A percentile compares a stretch with the other conserved stretches of the same genome.
These are phyloP conservation scores for Electrona antarctica DNA, from an alignment of 2,113 vertebrate species.

Conservation along the genomic window DNA sequence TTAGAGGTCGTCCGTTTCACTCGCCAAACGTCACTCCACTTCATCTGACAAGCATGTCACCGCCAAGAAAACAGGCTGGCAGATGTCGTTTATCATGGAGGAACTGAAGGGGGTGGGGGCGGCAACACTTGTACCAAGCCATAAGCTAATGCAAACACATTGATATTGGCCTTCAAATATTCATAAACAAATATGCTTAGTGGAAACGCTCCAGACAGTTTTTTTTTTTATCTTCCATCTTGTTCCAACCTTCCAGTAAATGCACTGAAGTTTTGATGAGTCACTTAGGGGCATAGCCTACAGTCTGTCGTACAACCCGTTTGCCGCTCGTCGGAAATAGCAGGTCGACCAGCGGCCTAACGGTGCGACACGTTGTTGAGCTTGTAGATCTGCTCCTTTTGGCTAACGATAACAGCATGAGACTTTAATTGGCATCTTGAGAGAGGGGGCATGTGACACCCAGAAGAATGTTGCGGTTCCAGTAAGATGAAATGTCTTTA, in stretches of 20 bases:
- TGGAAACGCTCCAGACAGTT: background rate
- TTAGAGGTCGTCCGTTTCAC: too few species aligned
- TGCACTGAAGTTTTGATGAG: slow-evolving; percentile 17
- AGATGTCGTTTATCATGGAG: slow-evolving; percentile 11
- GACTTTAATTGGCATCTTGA: slow-evolving; percentile 4
- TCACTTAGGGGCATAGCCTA: background rate
- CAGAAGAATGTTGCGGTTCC: background rate
- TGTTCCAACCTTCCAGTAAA: slow-evolving; percentile 5
- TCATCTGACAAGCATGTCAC: background rate
- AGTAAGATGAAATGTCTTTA: slow-evolving; percentile 8
- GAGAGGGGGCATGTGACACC: too few species aligned
- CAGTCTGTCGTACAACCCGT: too few species aligned
- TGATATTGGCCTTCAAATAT: background rate
- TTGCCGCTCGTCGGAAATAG: too few species aligned
- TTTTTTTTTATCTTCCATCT: background rate
- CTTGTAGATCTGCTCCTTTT: slow-evolving; percentile 7
- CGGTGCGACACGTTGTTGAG: too few species aligned
- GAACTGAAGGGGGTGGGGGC: background rate
- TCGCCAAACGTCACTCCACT: background rate
- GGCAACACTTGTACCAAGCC: background rate
- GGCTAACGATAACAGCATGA: background rate
- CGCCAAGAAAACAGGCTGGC: background rate
- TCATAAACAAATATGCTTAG: background rate
- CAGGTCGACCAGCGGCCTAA: too few species aligned
- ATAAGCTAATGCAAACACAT: slow-evolving; percentile 4